These are phyloP conservation scores for Lithobates sylvaticus DNA, from an alignment of 2,797 vertebrate genomes.

Conservation along the genomic window DNA sequence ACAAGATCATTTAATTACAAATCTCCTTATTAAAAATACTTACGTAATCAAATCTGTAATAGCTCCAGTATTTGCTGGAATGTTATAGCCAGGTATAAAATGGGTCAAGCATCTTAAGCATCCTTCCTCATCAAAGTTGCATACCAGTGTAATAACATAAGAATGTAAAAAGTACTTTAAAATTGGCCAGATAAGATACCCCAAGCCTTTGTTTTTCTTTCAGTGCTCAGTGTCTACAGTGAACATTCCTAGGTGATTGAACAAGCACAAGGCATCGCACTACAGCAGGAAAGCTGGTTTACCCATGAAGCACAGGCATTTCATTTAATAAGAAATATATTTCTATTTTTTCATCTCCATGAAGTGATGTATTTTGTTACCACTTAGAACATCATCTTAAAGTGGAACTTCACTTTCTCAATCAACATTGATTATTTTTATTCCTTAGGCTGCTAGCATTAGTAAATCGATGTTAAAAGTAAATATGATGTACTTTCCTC, in stretches of 20 bases:
- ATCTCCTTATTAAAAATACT: not conserved
- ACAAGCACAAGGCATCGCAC: not conserved
- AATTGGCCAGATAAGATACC: slow-evolving; percentile 32
- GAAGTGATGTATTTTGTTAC: too few species aligned
- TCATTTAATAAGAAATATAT: not conserved
- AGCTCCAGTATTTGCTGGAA: slow-evolving; percentile 9
- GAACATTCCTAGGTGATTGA: slow-evolving; percentile 10
- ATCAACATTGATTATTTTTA: too few species aligned
- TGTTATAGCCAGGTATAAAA: slow-evolving; percentile 34
- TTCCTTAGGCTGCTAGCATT: too few species aligned
- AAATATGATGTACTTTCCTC: too few species aligned
- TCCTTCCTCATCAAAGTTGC: slow-evolving; percentile 20
- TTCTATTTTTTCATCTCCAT: too few species aligned
- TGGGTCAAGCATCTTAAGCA: slow-evolving; percentile 42
- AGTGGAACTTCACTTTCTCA: too few species aligned
- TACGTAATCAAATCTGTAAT: not conserved
- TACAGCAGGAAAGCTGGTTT: not conserved
- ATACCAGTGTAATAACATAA: slow-evolving; percentile 34
- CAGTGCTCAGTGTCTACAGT: not conserved
- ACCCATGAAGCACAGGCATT: too few species aligned
- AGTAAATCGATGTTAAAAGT: too few species aligned
- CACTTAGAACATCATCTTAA: too few species aligned
- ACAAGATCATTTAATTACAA: not conserved
- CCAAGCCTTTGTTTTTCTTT: slow-evolving; percentile 18
- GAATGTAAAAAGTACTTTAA: slow-evolving; percentile 23